Base-by-base conservation (phyloP, 64 coral and sea anemone species). In the Porites lutea region DNA sequence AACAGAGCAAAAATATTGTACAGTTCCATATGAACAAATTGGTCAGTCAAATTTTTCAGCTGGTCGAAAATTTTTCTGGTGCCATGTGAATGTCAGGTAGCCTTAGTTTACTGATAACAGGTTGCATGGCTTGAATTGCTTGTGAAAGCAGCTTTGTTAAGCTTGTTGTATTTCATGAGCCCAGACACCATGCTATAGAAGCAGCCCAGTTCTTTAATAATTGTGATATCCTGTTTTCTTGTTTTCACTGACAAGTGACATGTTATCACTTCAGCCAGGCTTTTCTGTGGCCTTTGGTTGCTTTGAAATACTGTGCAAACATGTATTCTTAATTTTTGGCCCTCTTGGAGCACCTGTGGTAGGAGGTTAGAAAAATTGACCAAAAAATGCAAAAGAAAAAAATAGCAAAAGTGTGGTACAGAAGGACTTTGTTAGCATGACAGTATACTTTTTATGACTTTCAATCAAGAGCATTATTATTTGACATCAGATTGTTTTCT, bases 101-200 rank as follows among this genome's bases (percentile, higher is more conserved):
- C 16, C 37, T 82, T 55, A 13, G 18, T 48, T 22, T 6, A 43
- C 48, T 46, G n/a, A 16, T 19, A 4, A 9, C 11, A 59, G 49
- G 50, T 4, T 51, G 89, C 79, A 91, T 83, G 82, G 89, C 69
- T 85, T 91, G 89, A 91, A 85, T 91, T 91, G 79, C 79, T 91
- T 75, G 44, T 74, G 79, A 75, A 72, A 68, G 23, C 46, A 45
- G 78, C 78, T 18, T 79, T 58, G 6, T 9, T 59, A 59, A 54
- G 60, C 77, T 52, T 11, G 16, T 62, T 73, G 59, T 91, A 8
- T 52, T 74, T 91, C 69, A 73, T 59, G 89, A 91, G 89, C 89
- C 70, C 79, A 91, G 79, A 85, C 89, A 91, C 89, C 82, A 74
- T 91, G 89, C 79, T 64, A 85, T 55, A 91, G n/a, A 64, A 47